These are phyloP conservation scores for Macrobrachium rosenbergii DNA, from an alignment of 1,140 invertebrate genomes.

Conservation along the genomic window DNA sequence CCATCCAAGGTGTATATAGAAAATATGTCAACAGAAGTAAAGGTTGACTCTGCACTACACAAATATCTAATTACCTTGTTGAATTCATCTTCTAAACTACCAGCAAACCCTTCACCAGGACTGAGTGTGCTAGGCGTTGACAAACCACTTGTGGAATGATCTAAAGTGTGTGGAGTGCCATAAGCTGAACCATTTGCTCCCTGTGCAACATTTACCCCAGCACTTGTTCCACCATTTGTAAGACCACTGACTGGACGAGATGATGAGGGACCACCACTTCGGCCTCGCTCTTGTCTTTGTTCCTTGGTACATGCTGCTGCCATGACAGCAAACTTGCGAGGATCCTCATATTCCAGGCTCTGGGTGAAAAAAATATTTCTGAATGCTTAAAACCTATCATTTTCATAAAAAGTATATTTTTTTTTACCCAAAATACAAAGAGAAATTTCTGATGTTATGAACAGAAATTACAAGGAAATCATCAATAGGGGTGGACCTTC, in stretches of 20 bases:
- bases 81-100: constrained; percentile 73
- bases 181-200: constrained; percentile 36
- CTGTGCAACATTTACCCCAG: constrained; percentile 23
- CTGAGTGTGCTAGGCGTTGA: constrained; percentile 77
- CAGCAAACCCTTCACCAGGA: constrained; percentile 72
- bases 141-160: constrained; percentile 70
- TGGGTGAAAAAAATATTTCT: neutral
- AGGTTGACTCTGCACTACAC: neutral
- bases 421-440: too few species aligned
- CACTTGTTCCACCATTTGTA: constrained; percentile 34
- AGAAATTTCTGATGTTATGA: neutral
- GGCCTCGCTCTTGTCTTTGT: constrained; percentile 47
- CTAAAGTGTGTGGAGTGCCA: constrained; percentile 18
- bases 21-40: neutral
- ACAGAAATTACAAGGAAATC: neutral
- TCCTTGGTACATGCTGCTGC: constrained; percentile 49
- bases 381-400: neutral
- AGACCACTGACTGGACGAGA: constrained; percentile 35
- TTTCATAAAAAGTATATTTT: neutral
- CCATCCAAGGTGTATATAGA: neutral
- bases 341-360: constrained; percentile 50
- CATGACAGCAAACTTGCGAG: constrained; percentile 43
- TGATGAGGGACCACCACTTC: constrained; percentile 23
- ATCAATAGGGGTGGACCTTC: neutral
- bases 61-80: constrained; percentile 68